phyloP scores from a whole-genome alignment of 2,888 invertebrate genomes.

The Thelaira solivaga region DNA sequence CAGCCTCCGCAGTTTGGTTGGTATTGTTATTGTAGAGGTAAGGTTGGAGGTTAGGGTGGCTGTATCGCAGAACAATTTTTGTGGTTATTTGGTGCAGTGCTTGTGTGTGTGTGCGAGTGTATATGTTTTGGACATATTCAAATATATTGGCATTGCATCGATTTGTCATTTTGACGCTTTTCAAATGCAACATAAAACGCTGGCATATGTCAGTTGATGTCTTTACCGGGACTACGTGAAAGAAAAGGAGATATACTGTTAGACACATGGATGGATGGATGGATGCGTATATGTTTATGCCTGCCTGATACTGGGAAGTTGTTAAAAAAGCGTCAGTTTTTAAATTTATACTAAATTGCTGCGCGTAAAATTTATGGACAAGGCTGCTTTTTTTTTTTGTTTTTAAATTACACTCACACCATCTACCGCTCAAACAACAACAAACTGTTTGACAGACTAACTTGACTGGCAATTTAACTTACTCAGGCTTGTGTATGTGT shows the following conservation, averaged over 20 bases:
- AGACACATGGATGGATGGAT: conserved; percentile 1
- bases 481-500: conserved; percentile 3
- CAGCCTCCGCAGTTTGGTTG: conserved; percentile 6
- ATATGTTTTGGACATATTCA: conserved; percentile 48
- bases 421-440: neutral
- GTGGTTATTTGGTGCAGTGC: conserved; percentile 46
- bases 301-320: conserved; percentile 7
- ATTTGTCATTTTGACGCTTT: conserved; percentile 63
- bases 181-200: conserved; percentile 52
- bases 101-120: no score
- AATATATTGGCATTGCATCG: conserved; percentile 62
- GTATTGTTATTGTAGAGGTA: neutral
- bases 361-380: conserved; percentile 44
- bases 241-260: neutral
- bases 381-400: no score
- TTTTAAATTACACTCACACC: conserved; percentile 21
- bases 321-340: conserved; percentile 41
- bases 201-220: conserved; percentile 60
- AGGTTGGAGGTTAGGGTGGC: neutral
- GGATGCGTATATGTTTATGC: no score
- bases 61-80: conserved; percentile 45
- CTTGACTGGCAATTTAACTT: neutral
- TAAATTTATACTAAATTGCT: conserved; percentile 53
- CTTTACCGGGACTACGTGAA: conserved; percentile 31
- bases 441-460: neutral